A percentile compares a stretch with the other conserved stretches of the same genome.
These are phyloP conservation scores for Dicranocentrus wangi DNA, from an alignment of 2,888 invertebrate genomes.

Conservation along the genomic window DNA sequence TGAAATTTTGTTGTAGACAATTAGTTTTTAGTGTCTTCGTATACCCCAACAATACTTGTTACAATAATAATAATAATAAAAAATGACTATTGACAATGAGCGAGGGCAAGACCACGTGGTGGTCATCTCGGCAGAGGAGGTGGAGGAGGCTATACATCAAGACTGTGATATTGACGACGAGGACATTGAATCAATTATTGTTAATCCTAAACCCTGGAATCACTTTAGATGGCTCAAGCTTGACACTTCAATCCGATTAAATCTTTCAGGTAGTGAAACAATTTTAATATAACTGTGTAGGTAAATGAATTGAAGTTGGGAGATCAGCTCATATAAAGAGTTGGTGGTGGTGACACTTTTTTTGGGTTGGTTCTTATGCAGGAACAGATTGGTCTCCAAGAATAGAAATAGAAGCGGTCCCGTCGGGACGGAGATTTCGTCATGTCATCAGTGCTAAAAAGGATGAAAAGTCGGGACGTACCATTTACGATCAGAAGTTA, in stretches of 20 bases:
- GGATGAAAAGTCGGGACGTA: slow-evolving; percentile 51
- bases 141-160: background rate
- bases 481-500: slow-evolving; percentile 52
- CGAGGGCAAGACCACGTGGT: background rate
- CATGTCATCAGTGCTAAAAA: slow-evolving; percentile 20
- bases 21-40: too few species aligned
- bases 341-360: background rate
- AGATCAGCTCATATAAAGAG: too few species aligned
- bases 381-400: slow-evolving; percentile 59
- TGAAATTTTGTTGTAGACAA: too few species aligned
- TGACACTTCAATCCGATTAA: slow-evolving; percentile 47
- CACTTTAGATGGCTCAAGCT: slow-evolving; percentile 49
- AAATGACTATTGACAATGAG: too few species aligned
- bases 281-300: background rate
- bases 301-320: too few species aligned
- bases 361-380: too few species aligned
- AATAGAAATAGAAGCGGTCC: slow-evolving; percentile 54
- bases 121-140: background rate
- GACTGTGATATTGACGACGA: slow-evolving; percentile 20
- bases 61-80: too few species aligned
- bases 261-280: slow-evolving; percentile 43
- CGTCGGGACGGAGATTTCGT: slow-evolving; percentile 49
- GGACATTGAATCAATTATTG: background rate
- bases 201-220: slow-evolving; percentile 24
- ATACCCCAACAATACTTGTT: too few species aligned